Conservation (phyloP, 2,888 invertebrate genomes). For the Saturnia japonica region DNA sequence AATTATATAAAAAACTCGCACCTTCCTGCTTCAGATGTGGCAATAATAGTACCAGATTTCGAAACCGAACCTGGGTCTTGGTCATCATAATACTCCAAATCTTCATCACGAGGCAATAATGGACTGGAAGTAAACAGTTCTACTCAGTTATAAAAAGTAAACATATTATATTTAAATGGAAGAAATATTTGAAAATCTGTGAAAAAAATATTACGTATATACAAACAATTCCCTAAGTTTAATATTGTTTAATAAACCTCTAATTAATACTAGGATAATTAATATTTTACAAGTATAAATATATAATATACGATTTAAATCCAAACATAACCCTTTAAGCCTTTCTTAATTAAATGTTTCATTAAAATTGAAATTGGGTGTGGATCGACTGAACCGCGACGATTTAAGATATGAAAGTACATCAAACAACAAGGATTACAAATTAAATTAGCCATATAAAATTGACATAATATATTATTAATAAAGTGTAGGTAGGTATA, state of each 20-base stretch:
- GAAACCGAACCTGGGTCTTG: conserved; percentile 39
- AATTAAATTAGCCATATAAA: not conserved
- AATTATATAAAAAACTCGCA: conserved; percentile 26
- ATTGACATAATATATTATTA: not conserved
- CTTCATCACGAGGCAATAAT: conserved; percentile 45
- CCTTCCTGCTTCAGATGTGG: conserved; percentile 68
- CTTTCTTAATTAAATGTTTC: not conserved
- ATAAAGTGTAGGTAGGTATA: not conserved
- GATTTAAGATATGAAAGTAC: not conserved
- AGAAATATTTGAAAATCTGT: not conserved
- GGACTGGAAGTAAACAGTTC: conserved; percentile 39
- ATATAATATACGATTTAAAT: not conserved
- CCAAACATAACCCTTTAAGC: too few species aligned
- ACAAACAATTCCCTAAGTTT: not conserved
- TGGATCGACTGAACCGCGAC: not conserved
- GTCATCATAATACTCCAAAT: conserved; percentile 63
- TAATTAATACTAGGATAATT: not conserved
- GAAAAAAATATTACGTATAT: too few species aligned
- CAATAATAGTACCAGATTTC: conserved; percentile 46
- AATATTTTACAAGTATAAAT: not conserved
- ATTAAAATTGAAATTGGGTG: too few species aligned
- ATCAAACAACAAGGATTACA: not conserved
- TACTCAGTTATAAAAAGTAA: not conserved
- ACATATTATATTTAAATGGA: not conserved
- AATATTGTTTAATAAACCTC: not conserved